phyloP scores from a whole-genome alignment of 2,797 vertebrate genomes.

The Xyrichtys novacula region DNA sequence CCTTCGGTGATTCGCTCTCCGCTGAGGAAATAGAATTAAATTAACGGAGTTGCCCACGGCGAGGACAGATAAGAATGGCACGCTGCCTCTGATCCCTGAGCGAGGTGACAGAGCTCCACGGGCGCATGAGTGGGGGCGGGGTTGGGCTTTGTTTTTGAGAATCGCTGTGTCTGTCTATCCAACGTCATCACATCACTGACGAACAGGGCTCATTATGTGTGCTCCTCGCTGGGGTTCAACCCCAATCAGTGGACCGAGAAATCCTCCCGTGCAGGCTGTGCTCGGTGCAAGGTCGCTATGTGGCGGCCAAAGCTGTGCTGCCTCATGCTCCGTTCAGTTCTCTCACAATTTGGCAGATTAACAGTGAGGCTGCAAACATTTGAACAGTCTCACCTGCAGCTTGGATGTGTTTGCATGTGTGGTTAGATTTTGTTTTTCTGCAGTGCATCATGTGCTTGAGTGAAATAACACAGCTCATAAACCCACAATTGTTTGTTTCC shows the following conservation, averaged over 20 bases:
- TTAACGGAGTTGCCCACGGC: conserved; percentile 81
- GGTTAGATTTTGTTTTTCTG: not conserved
- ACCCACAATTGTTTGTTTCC: too few relatives aligned
- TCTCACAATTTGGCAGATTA: too few relatives aligned
- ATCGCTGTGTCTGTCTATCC: conserved; percentile 4
- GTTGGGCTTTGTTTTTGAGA: conserved; percentile 18
- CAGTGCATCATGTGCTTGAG: not conserved
- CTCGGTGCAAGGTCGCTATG: too few relatives aligned
- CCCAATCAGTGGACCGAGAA: conserved; percentile 23
- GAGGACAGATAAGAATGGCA: conserved; percentile 71
- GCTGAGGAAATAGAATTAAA: conserved; percentile 82
- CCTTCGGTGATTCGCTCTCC: conserved; percentile 64
- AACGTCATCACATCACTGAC: conserved; percentile 70
- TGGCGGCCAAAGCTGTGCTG: too few relatives aligned
- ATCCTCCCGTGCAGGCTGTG: too few relatives aligned
- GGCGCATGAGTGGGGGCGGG: conserved; percentile 14
- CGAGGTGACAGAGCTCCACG: not conserved
- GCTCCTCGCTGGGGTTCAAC: conserved; percentile 37
- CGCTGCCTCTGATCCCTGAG: conserved; percentile 72
- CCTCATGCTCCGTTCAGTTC: not conserved
- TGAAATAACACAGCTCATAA: not conserved
- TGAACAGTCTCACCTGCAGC: conserved; percentile 23
- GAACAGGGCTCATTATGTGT: conserved; percentile 53
- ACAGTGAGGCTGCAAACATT: conserved; percentile 16
- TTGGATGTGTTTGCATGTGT: conserved; percentile 1